These are phyloP conservation scores for Nestor notabilis DNA, from an alignment of 2,113 vertebrate genomes.

Conservation along the genomic window DNA sequence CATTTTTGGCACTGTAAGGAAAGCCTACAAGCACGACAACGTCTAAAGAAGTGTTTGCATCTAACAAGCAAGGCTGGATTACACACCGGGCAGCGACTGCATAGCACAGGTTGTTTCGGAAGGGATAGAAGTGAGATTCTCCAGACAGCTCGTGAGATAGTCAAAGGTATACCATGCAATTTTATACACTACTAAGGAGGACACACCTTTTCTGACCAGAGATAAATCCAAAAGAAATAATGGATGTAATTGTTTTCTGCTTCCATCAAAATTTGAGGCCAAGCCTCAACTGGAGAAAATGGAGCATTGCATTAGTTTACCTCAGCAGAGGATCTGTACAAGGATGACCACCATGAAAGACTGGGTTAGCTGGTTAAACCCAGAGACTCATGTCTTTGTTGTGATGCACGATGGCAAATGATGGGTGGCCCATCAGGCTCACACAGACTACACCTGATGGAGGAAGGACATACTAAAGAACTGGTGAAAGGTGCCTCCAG, in stretches of 20 bases:
- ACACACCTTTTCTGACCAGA: neutral
- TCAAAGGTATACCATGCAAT: neutral
- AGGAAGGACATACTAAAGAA: neutral
- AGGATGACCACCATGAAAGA: neutral
- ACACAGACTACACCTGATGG: fast-evolving
- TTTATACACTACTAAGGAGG: neutral
- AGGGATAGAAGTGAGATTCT: neutral
- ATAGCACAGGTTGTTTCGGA: neutral
- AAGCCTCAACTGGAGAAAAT: neutral
- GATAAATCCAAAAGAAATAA: neutral
- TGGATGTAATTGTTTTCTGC: neutral
- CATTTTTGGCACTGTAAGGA: neutral
- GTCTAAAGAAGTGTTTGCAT: neutral
- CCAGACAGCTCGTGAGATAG: neutral
- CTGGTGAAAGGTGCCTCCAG: neutral
- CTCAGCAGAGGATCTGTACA: neutral
- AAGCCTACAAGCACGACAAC: neutral
- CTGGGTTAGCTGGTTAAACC: neutral
- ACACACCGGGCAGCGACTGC: fast-evolving
- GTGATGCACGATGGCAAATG: neutral
- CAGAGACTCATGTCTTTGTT: neutral
- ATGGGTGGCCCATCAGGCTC: neutral
- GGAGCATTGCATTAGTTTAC: neutral
- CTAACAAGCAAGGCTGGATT: neutral
- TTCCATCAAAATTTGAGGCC: neutral